Evolutionary conservation across 2,113 vertebrate species (phyloP), one percentile per base, ranked within the genome.

Genomic region (Rhabdornis inornatus): DNA sequence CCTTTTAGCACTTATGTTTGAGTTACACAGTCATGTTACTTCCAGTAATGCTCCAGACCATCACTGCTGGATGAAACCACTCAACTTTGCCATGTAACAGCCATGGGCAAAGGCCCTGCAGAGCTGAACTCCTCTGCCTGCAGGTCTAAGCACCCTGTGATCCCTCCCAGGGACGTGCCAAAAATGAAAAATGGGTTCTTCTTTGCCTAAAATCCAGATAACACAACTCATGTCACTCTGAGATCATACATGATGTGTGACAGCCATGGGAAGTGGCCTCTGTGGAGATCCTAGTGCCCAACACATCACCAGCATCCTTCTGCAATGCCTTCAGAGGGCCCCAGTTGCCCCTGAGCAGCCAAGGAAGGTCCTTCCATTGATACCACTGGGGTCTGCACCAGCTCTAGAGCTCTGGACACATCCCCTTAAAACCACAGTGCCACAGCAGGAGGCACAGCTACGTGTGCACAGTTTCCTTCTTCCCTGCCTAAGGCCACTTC

Each of bases 1-100:
- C 76, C 78, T 96, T 96, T 85, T 83, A 97, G 70, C 56, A 61
- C 37, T 90, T 74, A 31, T 11, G 42, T 75, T 86, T 50, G 47
- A 85, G 44, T 75, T 85, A 27, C 20, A 9, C 24, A 91, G 53
- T 76, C 47, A 27, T 5, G 21, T 47, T 92, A 84, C 83, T 95
- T 88, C 37, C 87, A 83, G 61, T 25, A 92, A 63, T 2, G 35
- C 74, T 88, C 84, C 17, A 19, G 72, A 94, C 47, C 90, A 53
- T 31, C 37, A 35, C 78, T 59, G 42, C 22, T 45, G 37, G 57
- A 68, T 81, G 45, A 77, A 79, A 78, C 42, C 66, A 50, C 15
- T 35, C 55, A 55, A 39, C 47, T 50, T 44, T 44, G 69, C 59
- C 49, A 52, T 13, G 17, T 40, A 84, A 88, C 8, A 87, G 37